Conservation (phyloP, 2,888 invertebrate species). For the Agrochola lychnidis region DNA sequence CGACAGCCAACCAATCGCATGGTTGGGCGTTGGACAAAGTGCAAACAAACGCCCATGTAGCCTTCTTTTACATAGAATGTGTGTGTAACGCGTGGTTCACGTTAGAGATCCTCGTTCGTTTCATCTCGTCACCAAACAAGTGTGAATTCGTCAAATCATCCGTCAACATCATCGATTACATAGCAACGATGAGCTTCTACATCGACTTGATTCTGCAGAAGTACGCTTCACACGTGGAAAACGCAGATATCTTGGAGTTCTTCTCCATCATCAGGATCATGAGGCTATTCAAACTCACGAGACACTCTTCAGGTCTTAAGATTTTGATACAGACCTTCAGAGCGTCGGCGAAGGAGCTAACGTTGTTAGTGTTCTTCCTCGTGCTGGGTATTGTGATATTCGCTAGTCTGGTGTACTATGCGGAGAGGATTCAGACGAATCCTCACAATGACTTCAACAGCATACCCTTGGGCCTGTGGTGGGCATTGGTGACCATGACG, state of each 20-base stretch:
- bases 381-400: slow-evolving; percentile 99
- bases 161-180: slow-evolving; percentile 99
- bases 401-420: slow-evolving; percentile 99
- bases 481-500: slow-evolving; percentile 99
- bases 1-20: slow-evolving; percentile 93
- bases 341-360: slow-evolving; percentile 99
- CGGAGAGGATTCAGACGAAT: slow-evolving; percentile 98
- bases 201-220: slow-evolving; percentile 97
- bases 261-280: slow-evolving; percentile 99
- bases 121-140: slow-evolving; percentile 98
- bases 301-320: slow-evolving; percentile 99
- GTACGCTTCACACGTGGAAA: slow-evolving; percentile 97
- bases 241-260: slow-evolving; percentile 99
- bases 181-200: slow-evolving; percentile 99
- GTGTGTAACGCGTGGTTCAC: slow-evolving; percentile 99
- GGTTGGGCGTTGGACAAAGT: slow-evolving; percentile 97
- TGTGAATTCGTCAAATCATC: slow-evolving; percentile 98
- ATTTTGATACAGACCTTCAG: slow-evolving; percentile 99
- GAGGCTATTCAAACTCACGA: slow-evolving; percentile 98
- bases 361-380: slow-evolving; percentile 98
- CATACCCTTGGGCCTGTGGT: slow-evolving; percentile 99
- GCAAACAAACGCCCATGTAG: slow-evolving; percentile 98
- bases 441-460: slow-evolving; percentile 99
- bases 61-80: slow-evolving; percentile 99
- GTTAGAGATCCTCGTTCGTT: slow-evolving; percentile 97